Base-by-base conservation (phyloP, 2,113 vertebrate species). In the Etia nguti region DNA sequence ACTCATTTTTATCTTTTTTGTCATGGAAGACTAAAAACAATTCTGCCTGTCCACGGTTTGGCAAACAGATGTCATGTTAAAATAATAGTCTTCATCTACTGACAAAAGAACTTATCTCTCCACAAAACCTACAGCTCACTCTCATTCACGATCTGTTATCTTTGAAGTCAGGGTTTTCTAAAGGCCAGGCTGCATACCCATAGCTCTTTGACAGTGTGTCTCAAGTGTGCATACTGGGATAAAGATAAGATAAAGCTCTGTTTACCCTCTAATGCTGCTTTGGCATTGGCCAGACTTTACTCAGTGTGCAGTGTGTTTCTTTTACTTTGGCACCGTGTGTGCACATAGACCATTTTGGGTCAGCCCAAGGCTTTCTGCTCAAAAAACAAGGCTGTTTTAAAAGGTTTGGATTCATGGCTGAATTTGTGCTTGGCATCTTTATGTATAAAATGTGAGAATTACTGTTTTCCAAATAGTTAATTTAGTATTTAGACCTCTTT, bases 191-290 rank as follows among this genome's bases (percentile, higher is more conserved):
- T 59, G 79, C 86, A 82, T 70, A 86, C 56, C 57, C 83, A 26
- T 65, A 75, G 88, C 85, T 84, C 87, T 89, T 79, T 87, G 86
- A 88, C 83, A 86, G 84, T 10, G 70, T 52, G 82, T 73, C 86
- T 90, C 73, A 15, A 68, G 88, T 80, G 88, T 90, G 91, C 81
- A 50, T 81, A 70, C 85, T 82, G 91, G 92, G 92, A 93, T 86
- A 79, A 91, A 87, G 91, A 94, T 90, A 87, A 94, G 94, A 95
- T 94, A 95, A 94, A 88, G 82, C 77, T 77, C 24, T 95, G 91
- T 94, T 95, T 92, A 92, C 92, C 85, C 89, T 88, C 87, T 87
- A 89, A 83, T 88, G 46, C 92, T 88, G 83, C 85, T 86, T 91
- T 93, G 89, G 92, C 84, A 83, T 75, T 88, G 88, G 87, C 43